Evolutionary conservation across 2,888 invertebrate species (phyloP).

Genomic region (Conops quadrifasciatus): DNA sequence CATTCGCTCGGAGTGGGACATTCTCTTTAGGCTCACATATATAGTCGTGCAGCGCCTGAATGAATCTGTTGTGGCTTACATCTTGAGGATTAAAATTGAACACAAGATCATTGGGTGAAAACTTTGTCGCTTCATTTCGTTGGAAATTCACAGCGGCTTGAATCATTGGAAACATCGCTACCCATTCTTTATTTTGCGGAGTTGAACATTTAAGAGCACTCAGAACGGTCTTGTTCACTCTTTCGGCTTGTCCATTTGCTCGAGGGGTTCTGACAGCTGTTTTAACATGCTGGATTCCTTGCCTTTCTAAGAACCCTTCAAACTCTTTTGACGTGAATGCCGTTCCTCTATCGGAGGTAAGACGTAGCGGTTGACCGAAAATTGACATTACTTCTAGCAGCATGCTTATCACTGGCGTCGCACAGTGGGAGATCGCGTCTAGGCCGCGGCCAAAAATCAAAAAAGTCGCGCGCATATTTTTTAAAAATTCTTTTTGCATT

Average conservation of each 20-base stretch:
- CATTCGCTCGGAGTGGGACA: neutral
- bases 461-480: no score
- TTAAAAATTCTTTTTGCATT: no score
- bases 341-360: slow-evolving; percentile 30
- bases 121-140: slow-evolving; percentile 29
- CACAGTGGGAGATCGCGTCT: no score
- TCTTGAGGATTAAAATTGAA: slow-evolving; percentile 35
- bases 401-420: slow-evolving; percentile 32
- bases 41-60: slow-evolving; percentile 32
- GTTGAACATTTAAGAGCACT: slow-evolving; percentile 13
- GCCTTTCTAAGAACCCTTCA: slow-evolving; percentile 20
- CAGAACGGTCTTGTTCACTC: slow-evolving; percentile 6
- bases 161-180: slow-evolving; percentile 11
- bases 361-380: slow-evolving; percentile 24
- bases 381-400: slow-evolving; percentile 31
- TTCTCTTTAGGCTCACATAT: neutral
- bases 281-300: slow-evolving; percentile 33
- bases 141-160: slow-evolving; percentile 22
- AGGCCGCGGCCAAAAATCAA: no score
- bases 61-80: slow-evolving; percentile 30
- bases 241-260: slow-evolving; percentile 31
- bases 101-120: slow-evolving; percentile 31
- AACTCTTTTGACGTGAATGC: slow-evolving; percentile 35
- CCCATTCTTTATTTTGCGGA: slow-evolving; percentile 22
- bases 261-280: slow-evolving; percentile 30